phyloP scores from a whole-genome alignment of 2,797 vertebrate species.

The Darevskia nairensis region DNA sequence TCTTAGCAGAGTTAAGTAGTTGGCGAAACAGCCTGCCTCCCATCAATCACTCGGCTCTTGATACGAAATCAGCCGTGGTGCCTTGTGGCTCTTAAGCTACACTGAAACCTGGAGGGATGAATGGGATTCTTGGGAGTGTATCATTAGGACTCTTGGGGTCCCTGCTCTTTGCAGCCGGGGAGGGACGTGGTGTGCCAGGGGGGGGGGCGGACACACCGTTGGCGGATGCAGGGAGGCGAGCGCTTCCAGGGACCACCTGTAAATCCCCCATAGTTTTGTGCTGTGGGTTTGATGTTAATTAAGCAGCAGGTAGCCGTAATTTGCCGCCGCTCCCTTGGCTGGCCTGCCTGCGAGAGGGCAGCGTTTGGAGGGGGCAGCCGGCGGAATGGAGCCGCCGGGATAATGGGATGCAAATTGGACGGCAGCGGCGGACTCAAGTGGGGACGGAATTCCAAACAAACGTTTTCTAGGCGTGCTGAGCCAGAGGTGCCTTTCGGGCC shows the following conservation, averaged over 20 bases:
- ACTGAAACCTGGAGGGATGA: slow-evolving; percentile 32
- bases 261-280: slow-evolving; percentile 74
- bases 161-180: slow-evolving; percentile 54
- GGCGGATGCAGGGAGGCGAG: slow-evolving; percentile 45
- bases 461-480: slow-evolving; percentile 41
- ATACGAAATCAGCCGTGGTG: slow-evolving; percentile 39
- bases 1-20: slow-evolving; percentile 57
- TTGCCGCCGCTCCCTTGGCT: slow-evolving; percentile 68
- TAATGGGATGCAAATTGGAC: slow-evolving; percentile 79
- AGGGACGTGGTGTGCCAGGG: too few relatives aligned
- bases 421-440: slow-evolving; percentile 64
- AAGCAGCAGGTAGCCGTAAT: slow-evolving; percentile 74
- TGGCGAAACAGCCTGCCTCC: slow-evolving; percentile 56
- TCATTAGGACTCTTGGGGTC: slow-evolving; percentile 68
- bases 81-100: slow-evolving; percentile 47
- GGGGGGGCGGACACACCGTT: slow-evolving; percentile 17
- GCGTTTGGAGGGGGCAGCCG: slow-evolving; percentile 67
- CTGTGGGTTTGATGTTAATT: slow-evolving; percentile 77
- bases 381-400: slow-evolving; percentile 70
- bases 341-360: slow-evolving; percentile 71
- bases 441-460: slow-evolving; percentile 62
- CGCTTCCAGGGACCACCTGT: slow-evolving; percentile 72
- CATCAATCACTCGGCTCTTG: slow-evolving; percentile 44
- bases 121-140: slow-evolving; percentile 29
- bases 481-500: not conserved